Evolutionary conservation across 1,140 invertebrate species (phyloP).

Genomic region (Metaphire vulgaris): DNA sequence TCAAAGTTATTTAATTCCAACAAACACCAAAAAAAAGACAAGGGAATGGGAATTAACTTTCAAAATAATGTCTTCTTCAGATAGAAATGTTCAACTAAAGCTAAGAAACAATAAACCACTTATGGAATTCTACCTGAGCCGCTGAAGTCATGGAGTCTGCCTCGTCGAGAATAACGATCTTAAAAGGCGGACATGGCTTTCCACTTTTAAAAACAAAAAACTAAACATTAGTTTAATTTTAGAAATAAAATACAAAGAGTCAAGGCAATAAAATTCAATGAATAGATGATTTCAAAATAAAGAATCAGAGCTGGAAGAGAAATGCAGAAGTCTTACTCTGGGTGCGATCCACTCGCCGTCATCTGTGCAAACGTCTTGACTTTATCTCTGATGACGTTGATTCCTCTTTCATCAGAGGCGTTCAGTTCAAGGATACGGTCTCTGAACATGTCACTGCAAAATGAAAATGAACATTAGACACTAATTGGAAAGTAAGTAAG

Average conservation of each 20-base stretch:
- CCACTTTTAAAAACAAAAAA: conserved; percentile 60
- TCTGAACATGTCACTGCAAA: conserved; percentile 46
- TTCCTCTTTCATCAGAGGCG: conserved; percentile 97
- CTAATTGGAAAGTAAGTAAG: conserved; percentile 4
- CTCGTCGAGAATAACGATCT: conserved; percentile 96
- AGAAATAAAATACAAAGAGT: conserved; percentile 14
- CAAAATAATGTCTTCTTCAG: too few species aligned
- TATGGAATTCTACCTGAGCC: conserved; percentile 57
- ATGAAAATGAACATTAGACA: background rate
- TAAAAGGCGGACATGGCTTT: conserved; percentile 81
- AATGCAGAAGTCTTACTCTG: conserved; percentile 64
- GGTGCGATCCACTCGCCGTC: conserved; percentile 66
- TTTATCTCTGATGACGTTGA: conserved; percentile 93
- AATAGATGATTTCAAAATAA: too few species aligned
- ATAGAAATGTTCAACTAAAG: too few species aligned
- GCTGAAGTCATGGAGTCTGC: conserved; percentile 92
- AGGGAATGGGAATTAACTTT: too few species aligned
- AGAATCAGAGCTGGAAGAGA: too few species aligned
- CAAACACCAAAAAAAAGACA: too few species aligned
- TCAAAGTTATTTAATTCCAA: too few species aligned
- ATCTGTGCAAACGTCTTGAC: conserved; percentile 79
- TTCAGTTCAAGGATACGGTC: conserved; percentile 85
- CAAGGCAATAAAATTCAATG: too few species aligned
- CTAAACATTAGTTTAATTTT: conserved; percentile 6
- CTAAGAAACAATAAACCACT: too few species aligned